Base-by-base conservation (phyloP, 1,140 invertebrate genomes). In the Drosophila truncata region DNA sequence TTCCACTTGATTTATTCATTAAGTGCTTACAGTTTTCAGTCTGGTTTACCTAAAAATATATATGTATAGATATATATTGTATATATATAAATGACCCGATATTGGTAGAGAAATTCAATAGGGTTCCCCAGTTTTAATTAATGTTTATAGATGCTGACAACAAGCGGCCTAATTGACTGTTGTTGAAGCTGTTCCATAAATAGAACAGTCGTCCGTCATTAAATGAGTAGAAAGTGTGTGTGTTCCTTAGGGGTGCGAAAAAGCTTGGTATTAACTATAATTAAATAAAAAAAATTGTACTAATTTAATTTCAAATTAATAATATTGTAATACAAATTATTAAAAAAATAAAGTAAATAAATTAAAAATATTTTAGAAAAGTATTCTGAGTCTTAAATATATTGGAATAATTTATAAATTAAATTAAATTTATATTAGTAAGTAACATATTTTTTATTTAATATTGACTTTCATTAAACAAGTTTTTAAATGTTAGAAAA, bases 1-100 rank as follows among this genome's bases (percentile, higher is more conserved):
- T 84, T 88, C 77, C 77, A 62, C 84, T 80, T 71, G 57, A 87
- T 83, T 88, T 62, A 71, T 74, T 77, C 42, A 71, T 63, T 81
- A 73, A 80, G 50, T 65, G 31, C 60, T 42, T 16, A 57, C 60
- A 67, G 49, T 80, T 78, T 54, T 39, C 55, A n/a, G 49, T 23
- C 57, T 37, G 54, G 33, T 31, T 35, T 62, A 47, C 39, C 60
- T 54, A 31, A 37, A 44, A 16, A 41, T 46, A 33, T 76, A 60
- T 33, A n/a, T 20, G 59, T 5, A 37, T 49, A 42, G 37, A 31
- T 66, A 25, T 39, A 54, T 7, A n/a, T 33, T 14, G 39, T 59
- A 37, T 70, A 59, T 49, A 42, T 14, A 27, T 27, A 46, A 31
- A 57, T 59, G 27, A n/a, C 29, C 42, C 57, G 65, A 60, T 72